Base-by-base conservation (phyloP, 2,797 vertebrate species). In the Pantherophis alleghaniensis region DNA sequence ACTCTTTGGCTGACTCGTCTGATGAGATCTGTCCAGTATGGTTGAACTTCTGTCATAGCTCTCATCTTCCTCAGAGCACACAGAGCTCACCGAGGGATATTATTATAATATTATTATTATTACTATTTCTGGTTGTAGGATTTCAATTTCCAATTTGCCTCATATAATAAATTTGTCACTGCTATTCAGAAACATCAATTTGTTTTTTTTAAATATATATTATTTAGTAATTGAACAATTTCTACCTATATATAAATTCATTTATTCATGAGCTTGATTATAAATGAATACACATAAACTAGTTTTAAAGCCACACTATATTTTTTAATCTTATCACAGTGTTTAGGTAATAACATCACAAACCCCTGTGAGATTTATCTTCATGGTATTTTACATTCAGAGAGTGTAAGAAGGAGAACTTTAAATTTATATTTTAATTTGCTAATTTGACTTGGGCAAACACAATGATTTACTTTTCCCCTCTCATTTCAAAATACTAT, bases 341-440 rank as follows among this genome's bases (percentile, higher is more conserved):
- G 14, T 55, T 93, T 51, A 7, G 86, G 90, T 69, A 92, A 87
- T 79, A 55, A n/a, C 89, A 90, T 60, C 79, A 95, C 87, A 55
- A 94, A 94, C 0, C 18, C 74, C 11, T 95, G 91, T 95, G 69
- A 96, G 95, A 86, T 93, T 92, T 91, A 91, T 95, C 53, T 92
- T 95, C 94, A 92, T 90, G 90, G 92, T 61, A 63, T 92, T 96
- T 93, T 92, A 56, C 24, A 91, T 93, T 93, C 55, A 94, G 94
- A 95, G 90, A 57, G 32, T n/a, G 6, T 26, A 18, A 69, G n/a
- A 79, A 57, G 24, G 1, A 89, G 10, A 56, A 6, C 57, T 24
- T 96, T 95, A 42, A 88, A 94, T 91, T 97, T 96, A 89, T 32
- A 92, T 95, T 94, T 96, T 95, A 88, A 94, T 96, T 96, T 96